Evolutionary conservation across 2,797 vertebrate genomes (phyloP).

Genomic region (Acrocephalus scirpaceus): DNA sequence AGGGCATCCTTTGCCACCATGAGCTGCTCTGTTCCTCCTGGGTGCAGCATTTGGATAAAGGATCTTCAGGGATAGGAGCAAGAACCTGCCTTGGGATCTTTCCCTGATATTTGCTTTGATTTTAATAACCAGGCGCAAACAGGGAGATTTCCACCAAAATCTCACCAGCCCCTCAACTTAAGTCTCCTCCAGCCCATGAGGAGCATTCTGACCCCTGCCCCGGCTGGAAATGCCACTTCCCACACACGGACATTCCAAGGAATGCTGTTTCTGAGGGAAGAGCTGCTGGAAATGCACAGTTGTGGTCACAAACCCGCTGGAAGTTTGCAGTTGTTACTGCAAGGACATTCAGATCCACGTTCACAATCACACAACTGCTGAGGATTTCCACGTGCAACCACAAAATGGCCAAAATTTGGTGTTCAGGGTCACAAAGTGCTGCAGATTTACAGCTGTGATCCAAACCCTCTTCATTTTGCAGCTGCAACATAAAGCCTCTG

Average conservation of each 20-base stretch:
- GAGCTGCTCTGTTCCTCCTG: background rate
- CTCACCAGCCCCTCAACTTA: fast-evolving
- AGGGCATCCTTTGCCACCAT: background rate
- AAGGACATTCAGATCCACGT: fast-evolving
- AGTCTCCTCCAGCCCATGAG: background rate
- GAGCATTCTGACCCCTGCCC: fast-evolving
- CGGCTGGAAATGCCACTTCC: background rate
- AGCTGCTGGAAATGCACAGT: background rate
- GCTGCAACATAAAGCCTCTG: background rate
- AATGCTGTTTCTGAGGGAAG: fast-evolving
- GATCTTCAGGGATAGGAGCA: fast-evolving
- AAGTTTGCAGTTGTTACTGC: background rate
- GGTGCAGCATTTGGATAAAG: background rate
- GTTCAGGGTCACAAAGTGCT: too few relatives aligned
- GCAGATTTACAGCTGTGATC: background rate
- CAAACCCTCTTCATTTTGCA: background rate
- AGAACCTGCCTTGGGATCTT: background rate
- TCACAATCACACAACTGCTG: fast-evolving
- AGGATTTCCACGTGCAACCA: background rate
- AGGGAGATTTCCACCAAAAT: background rate
- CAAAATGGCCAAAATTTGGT: background rate
- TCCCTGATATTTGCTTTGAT: background rate
- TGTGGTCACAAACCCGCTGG: background rate
- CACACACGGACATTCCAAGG: background rate
- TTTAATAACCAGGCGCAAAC: background rate